phyloP scores from a whole-genome alignment of 2,797 vertebrate genomes.

The Calcarius lapponicus region DNA sequence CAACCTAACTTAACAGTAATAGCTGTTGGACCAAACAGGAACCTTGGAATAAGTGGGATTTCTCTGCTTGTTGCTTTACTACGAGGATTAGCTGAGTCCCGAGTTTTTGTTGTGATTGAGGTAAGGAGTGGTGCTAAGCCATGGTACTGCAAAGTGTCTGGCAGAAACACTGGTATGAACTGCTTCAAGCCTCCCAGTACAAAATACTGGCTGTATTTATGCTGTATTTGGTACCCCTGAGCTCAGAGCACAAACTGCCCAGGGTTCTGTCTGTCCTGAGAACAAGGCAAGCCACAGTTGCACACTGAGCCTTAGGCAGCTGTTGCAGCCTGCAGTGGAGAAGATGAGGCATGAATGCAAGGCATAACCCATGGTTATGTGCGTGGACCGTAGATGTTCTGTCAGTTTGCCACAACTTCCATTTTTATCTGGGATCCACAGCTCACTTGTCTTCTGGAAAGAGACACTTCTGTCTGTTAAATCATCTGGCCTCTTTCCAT shows the following conservation, averaged over 20 bases:
- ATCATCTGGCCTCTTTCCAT: neutral
- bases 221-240: neutral
- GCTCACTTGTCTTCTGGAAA: neutral
- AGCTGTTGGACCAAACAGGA: constrained; percentile 68
- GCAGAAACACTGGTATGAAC: neutral
- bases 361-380: neutral
- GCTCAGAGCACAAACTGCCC: neutral
- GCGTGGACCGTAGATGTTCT: neutral
- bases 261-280: neutral
- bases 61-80: constrained; percentile 72
- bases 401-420: neutral
- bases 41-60: constrained; percentile 57
- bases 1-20: constrained; percentile 75
- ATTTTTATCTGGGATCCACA: neutral
- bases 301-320: neutral
- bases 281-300: neutral
- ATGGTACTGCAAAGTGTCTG: neutral
- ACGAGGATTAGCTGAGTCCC: constrained; percentile 67
- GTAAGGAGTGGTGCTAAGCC: constrained; percentile 40
- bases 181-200: neutral
- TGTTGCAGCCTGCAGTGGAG: neutral
- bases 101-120: constrained; percentile 70
- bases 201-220: neutral
- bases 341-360: rapidly evolving
- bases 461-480: neutral